Conservation (phyloP, 2,797 vertebrate genomes). For the Tragelaphus oryx region DNA sequence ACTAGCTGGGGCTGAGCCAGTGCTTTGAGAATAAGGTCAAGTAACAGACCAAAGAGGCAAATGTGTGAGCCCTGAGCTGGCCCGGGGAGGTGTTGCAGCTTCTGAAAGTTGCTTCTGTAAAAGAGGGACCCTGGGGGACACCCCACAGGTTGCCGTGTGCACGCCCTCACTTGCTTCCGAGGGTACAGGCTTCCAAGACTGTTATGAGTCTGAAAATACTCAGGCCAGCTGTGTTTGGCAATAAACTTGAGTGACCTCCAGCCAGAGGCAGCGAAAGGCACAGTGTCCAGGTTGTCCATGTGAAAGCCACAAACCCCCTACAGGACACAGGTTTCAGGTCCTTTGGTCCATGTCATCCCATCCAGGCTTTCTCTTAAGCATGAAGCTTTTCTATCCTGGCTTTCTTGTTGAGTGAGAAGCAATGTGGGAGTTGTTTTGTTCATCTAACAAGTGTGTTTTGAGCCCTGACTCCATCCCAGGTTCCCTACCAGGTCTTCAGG, state of each 20-base stretch:
- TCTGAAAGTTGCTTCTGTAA: background rate
- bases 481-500: background rate
- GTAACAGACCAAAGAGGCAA: background rate
- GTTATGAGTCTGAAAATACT: background rate
- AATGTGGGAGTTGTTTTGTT: background rate
- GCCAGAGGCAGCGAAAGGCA: background rate
- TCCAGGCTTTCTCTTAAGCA: background rate
- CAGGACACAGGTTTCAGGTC: background rate
- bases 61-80: accelerated
- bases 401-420: background rate
- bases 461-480: no score
- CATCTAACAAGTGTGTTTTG: background rate
- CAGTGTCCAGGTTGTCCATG: no score
- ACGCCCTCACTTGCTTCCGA: background rate
- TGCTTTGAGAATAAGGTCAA: background rate
- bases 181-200: background rate
- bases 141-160: background rate
- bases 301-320: background rate
- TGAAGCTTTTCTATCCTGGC: background rate
- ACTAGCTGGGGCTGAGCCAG: background rate
- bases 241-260: background rate
- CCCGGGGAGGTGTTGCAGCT: background rate
- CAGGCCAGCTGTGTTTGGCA: background rate
- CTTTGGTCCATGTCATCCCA: accelerated
- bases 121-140: background rate